A percentile compares a stretch with the other conserved stretches of the same genome.
Evolutionary conservation across 2,888 invertebrate genomes (phyloP).

Genomic region (Hoplodrina ambigua): DNA sequence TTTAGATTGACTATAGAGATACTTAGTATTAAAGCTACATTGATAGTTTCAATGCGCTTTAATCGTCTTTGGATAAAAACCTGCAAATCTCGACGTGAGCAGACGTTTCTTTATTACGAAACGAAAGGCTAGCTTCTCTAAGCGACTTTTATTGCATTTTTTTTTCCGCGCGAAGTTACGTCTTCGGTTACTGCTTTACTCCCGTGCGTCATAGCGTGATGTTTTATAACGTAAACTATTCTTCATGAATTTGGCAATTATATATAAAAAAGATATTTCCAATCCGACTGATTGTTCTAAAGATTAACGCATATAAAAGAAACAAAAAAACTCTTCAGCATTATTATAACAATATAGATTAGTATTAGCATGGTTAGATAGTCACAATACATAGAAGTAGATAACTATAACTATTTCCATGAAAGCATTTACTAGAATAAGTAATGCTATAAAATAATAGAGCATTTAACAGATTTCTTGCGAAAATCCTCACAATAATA

Average conservation of each 20-base stretch:
- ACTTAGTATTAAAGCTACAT: constrained; percentile 1
- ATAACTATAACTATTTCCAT: constrained; percentile 4
- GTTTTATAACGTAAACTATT: too few species aligned
- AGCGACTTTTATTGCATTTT: too few species aligned
- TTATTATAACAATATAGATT: too few species aligned
- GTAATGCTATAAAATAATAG: constrained; percentile 6
- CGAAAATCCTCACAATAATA: constrained; percentile 24
- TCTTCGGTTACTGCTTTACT: too few species aligned
- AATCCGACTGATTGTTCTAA: too few species aligned
- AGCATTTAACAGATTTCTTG: constrained; percentile 17
- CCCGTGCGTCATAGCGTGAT: too few species aligned
- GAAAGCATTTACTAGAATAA: constrained; percentile 12
- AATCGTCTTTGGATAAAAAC: neutral
- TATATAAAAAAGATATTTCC: too few species aligned
- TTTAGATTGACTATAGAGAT: neutral
- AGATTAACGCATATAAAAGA: too few species aligned
- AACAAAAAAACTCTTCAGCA: too few species aligned
- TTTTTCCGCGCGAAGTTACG: too few species aligned
- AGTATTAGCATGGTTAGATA: neutral
- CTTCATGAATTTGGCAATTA: too few species aligned
- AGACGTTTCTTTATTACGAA: neutral
- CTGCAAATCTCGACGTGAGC: neutral
- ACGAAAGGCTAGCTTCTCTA: too few species aligned
- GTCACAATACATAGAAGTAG: neutral
- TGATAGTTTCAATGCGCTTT: neutral